Percentiles rank a stretch among this genome's conserved stretches.
Conservation (phyloP, 1,140 invertebrate species). For the Pomacea maculata region DNA sequence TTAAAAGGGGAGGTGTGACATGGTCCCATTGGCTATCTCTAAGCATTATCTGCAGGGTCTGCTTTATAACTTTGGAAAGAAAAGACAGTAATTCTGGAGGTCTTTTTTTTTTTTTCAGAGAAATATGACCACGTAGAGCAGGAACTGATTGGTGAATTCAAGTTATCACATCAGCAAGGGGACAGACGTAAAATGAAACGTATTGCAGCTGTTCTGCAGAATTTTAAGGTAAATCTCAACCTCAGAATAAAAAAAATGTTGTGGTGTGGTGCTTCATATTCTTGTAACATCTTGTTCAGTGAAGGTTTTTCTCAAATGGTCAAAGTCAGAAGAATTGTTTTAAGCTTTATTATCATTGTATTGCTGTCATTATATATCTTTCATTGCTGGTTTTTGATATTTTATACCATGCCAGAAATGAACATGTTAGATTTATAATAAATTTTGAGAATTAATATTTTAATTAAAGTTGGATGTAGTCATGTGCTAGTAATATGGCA, state of each 20-base stretch:
- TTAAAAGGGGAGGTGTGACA: too few relatives aligned
- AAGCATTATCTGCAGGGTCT: not conserved
- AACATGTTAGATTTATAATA: too few relatives aligned
- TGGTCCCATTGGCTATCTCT: too few relatives aligned
- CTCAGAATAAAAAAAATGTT: too few relatives aligned
- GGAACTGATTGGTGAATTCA: constrained; percentile 94
- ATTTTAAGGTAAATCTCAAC: constrained; percentile 79
- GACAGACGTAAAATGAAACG: constrained; percentile 92
- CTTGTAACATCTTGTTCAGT: not conserved
- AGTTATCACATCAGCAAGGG: constrained; percentile 81
- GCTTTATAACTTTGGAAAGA: too few relatives aligned
- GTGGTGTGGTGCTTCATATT: too few relatives aligned
- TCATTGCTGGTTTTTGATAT: not conserved
- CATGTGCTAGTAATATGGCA: too few relatives aligned
- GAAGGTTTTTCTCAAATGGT: not conserved
- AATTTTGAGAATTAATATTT: too few relatives aligned
- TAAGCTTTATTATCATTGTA: too few relatives aligned
- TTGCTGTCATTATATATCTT: not conserved
- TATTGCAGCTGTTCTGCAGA: constrained; percentile 87
- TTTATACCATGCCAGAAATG: too few relatives aligned
- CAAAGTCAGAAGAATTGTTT: too few relatives aligned
- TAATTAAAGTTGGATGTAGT: too few relatives aligned
- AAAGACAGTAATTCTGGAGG: not conserved
- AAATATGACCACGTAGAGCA: constrained; percentile 96
- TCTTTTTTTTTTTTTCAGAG: constrained; percentile 55